Conservation (phyloP, 2,888 invertebrate species). For the Luperina nickerlii region DNA sequence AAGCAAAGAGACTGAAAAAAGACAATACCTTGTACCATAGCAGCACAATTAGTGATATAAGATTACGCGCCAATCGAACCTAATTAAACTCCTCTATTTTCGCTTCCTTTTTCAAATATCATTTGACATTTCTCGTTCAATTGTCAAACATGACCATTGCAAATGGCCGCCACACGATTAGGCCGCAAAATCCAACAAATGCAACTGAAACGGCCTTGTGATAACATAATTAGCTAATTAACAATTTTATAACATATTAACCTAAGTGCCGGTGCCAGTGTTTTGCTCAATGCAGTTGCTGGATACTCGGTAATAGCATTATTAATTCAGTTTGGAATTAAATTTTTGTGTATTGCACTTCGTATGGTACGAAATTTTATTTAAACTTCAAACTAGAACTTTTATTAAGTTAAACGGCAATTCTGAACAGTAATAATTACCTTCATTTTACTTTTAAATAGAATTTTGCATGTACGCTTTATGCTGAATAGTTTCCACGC, state of each 20-base stretch:
- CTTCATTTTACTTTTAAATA: conserved; percentile 11
- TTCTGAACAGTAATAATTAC: conserved; percentile 34
- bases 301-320: conserved; percentile 17
- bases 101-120: conserved; percentile 1
- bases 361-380: conserved; percentile 31
- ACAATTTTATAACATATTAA: conserved; percentile 48
- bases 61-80: not conserved
- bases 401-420: conserved; percentile 45
- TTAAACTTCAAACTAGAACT: conserved; percentile 38
- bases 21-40: not conserved
- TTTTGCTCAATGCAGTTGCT: conserved; percentile 34
- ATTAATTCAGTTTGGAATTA: conserved; percentile 43
- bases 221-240: conserved; percentile 27
- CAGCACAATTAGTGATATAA: not conserved
- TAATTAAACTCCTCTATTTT: not conserved
- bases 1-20: not conserved
- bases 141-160: conserved; percentile 4
- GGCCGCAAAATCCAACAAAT: not conserved
- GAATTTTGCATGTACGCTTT: conserved; percentile 13
- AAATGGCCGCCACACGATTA: not conserved
- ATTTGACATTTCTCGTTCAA: conserved; percentile 20
- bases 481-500: conserved; percentile 14
- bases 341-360: conserved; percentile 39
- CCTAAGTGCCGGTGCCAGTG: conserved; percentile 20
- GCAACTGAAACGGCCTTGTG: conserved; percentile 9